Conservation (phyloP, 2,797 vertebrate species). For the Pangasius macronema region DNA sequence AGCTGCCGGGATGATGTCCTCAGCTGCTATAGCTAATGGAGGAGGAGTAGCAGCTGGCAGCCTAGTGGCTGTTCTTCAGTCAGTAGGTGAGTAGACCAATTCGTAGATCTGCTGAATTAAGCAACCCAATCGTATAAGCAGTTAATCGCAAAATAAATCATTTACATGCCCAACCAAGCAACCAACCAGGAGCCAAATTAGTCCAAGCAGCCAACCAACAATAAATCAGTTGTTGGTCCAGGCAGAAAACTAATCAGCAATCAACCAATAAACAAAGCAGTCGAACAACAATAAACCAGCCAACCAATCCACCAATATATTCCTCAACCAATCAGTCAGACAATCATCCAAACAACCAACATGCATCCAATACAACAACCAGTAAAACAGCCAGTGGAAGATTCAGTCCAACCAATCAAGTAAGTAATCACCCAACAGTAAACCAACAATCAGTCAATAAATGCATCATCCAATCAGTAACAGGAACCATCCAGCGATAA, state of each 20-base stretch:
- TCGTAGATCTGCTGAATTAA: background rate
- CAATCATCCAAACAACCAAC: background rate
- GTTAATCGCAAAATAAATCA: background rate
- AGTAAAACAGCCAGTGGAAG: background rate
- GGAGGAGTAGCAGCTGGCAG: slow-evolving; percentile 54
- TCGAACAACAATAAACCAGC: background rate
- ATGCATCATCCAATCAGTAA: background rate
- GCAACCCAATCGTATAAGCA: background rate
- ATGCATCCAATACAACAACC: background rate
- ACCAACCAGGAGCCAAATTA: background rate
- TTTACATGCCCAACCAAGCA: background rate
- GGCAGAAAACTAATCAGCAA: background rate
- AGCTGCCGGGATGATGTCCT: slow-evolving; percentile 57
- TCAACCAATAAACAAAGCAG: background rate
- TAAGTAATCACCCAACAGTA: background rate
- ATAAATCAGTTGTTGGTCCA: background rate
- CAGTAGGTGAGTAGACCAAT: slow-evolving; percentile 37
- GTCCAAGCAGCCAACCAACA: background rate
- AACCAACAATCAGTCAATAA: background rate
- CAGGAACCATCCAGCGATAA: background rate
- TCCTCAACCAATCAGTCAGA: background rate
- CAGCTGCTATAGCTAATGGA: slow-evolving; percentile 51
- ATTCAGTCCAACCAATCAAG: background rate
- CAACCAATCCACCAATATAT: background rate
- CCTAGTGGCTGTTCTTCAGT: slow-evolving; percentile 55